Conservation (phyloP, 2,113 vertebrate species). For the Scophthalmus maximus region DNA sequence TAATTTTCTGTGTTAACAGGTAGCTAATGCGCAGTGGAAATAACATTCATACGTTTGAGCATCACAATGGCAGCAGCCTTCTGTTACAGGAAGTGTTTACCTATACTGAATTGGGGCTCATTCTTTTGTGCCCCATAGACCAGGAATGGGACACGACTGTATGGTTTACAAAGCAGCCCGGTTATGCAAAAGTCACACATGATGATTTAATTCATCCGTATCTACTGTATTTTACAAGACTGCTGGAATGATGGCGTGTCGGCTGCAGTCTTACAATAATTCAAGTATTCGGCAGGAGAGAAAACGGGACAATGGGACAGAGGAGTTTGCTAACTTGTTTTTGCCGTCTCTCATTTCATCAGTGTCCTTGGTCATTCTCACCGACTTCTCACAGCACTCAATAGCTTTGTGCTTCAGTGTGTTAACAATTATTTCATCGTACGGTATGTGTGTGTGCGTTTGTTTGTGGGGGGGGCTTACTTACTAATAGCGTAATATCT, state of each 20-base stretch:
- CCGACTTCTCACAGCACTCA: too few relatives aligned
- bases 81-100: neutral
- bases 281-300: neutral
- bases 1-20: constrained; percentile 23
- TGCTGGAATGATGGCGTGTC: neutral
- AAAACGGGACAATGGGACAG: too few relatives aligned
- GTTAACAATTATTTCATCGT: too few relatives aligned
- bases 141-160: neutral
- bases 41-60: neutral
- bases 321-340: neutral
- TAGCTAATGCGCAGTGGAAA: constrained; percentile 18
- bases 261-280: neutral
- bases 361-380: too few relatives aligned
- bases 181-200: constrained; percentile 26
- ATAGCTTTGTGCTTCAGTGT: too few relatives aligned
- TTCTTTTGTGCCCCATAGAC: neutral
- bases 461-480: too few relatives aligned
- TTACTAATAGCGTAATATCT: neutral
- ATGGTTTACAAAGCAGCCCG: constrained; percentile 23
- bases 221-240: neutral
- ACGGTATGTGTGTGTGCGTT: neutral
- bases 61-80: neutral
- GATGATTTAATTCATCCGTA: constrained; percentile 2
- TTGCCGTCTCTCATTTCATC: neutral
- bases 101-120: neutral